Percentiles rank a stretch among this genome's conserved stretches.
phyloP scores from a whole-genome alignment of 2,113 vertebrate species.

The Rana temporaria region DNA sequence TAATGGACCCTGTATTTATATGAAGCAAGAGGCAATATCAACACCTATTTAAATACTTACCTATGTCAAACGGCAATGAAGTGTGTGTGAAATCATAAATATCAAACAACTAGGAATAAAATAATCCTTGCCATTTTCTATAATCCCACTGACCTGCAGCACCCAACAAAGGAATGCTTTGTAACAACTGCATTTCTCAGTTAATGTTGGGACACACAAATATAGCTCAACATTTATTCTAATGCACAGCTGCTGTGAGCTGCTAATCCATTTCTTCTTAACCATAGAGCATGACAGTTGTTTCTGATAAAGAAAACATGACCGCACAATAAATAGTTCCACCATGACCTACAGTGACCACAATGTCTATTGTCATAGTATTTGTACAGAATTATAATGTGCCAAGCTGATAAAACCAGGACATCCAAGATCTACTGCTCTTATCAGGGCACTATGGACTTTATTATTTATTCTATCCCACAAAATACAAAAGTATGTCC shows the following conservation, averaged over 20 bases:
- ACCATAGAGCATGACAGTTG: slow-evolving; percentile 44
- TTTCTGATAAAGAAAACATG: slow-evolving; percentile 55
- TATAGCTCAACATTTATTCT: slow-evolving; percentile 59
- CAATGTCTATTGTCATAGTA: not conserved
- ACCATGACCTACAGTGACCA: slow-evolving; percentile 10
- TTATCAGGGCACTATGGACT: not conserved
- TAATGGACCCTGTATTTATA: no score
- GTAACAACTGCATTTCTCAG: slow-evolving; percentile 61
- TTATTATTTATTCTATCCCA: no score
- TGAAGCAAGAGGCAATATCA: no score
- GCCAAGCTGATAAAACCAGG: not conserved
- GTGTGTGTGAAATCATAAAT: not conserved
- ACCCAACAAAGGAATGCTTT: slow-evolving; percentile 57
- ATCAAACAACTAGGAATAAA: not conserved
- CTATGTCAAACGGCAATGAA: no score
- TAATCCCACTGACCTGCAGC: slow-evolving; percentile 54
- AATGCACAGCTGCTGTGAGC: slow-evolving; percentile 61
- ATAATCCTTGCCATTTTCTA: slow-evolving; percentile 30
- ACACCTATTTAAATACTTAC: no score
- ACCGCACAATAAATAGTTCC: slow-evolving; percentile 7
- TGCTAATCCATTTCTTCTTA: slow-evolving; percentile 60
- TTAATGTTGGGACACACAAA: slow-evolving; percentile 59
- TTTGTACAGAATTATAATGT: not conserved
- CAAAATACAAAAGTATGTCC: no score
- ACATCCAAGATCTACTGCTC: not conserved